These are phyloP conservation scores for Zaprionus davidi DNA, from an alignment of 1,140 invertebrate species.

Conservation along the genomic window DNA sequence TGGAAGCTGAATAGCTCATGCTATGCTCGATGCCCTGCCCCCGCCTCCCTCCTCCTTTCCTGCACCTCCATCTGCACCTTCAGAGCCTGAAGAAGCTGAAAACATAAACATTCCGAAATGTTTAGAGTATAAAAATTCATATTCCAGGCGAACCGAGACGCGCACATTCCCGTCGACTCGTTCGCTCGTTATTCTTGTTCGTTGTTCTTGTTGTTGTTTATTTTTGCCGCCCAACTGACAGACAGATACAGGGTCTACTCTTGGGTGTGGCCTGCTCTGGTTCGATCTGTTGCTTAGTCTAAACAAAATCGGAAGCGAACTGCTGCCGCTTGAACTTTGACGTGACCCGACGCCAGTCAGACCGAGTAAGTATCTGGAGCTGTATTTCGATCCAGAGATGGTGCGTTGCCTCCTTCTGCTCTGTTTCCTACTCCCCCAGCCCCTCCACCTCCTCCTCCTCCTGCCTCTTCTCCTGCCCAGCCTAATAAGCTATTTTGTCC, in stretches of 20 bases:
- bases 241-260: conserved; percentile 51
- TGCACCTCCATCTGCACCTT: conserved; percentile 14
- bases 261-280: conserved; percentile 64
- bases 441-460: background rate
- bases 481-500: conserved; percentile 70
- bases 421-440: background rate
- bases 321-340: conserved; percentile 71
- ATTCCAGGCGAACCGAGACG: conserved; percentile 50
- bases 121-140: conserved; percentile 75
- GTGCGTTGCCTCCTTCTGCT: conserved; percentile 19
- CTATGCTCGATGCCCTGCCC: background rate
- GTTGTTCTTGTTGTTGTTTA: conserved; percentile 61
- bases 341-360: conserved; percentile 66
- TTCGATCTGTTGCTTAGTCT: conserved; percentile 54
- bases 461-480: conserved; percentile 26
- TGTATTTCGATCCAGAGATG: conserved; percentile 8
- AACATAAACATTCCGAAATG: conserved; percentile 76
- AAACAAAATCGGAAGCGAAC: conserved; percentile 54
- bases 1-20: conserved; percentile 57
- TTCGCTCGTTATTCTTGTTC: conserved; percentile 20
- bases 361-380: conserved; percentile 25
- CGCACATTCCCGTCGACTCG: background rate
- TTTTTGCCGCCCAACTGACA: conserved; percentile 63
- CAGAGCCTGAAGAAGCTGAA: conserved; percentile 10
- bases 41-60: background rate